Percentiles rank a stretch among this genome's conserved stretches.
phyloP scores from a whole-genome alignment of 2,888 invertebrate species.

The Eucera pruinosa region DNA sequence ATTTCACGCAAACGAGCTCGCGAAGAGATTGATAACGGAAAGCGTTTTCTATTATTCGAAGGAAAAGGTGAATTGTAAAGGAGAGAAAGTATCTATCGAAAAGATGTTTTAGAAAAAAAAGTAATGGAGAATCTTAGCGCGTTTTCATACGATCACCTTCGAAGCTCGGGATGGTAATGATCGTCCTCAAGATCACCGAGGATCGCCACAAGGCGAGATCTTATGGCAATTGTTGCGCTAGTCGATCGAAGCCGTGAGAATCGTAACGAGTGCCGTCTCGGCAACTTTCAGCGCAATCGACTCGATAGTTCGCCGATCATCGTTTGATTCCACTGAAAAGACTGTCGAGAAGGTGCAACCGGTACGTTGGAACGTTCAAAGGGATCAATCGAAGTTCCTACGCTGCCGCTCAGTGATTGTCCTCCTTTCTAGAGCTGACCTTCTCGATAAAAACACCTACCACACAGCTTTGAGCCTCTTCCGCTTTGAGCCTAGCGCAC shows the following conservation, averaged over 20 bases:
- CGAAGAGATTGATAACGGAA: slow-evolving; percentile 29
- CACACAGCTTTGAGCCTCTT: slow-evolving; percentile 39
- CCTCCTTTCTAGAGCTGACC: slow-evolving; percentile 65
- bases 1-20: slow-evolving; percentile 21
- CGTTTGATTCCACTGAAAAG: slow-evolving; percentile 45
- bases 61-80: not conserved
- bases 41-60: not conserved
- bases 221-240: slow-evolving; percentile 52
- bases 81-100: not conserved
- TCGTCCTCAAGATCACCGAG: slow-evolving; percentile 72
- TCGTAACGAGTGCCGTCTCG: slow-evolving; percentile 68
- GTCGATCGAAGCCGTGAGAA: slow-evolving; percentile 75
- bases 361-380: slow-evolving; percentile 40
- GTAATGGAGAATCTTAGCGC: no score
- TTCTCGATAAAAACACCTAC: slow-evolving; percentile 58
- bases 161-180: slow-evolving; percentile 60
- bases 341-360: slow-evolving; percentile 32
- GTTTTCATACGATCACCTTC: slow-evolving; percentile 43
- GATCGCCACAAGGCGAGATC: slow-evolving; percentile 72
- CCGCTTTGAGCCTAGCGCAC: slow-evolving; percentile 18
- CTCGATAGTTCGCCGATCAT: slow-evolving; percentile 36
- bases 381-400: slow-evolving; percentile 53
- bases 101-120: no score
- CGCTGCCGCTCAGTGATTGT: slow-evolving; percentile 53
- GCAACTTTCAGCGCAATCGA: slow-evolving; percentile 48